These are phyloP conservation scores for Sander vitreus DNA, from an alignment of 2,113 vertebrate genomes.

Conservation along the genomic window DNA sequence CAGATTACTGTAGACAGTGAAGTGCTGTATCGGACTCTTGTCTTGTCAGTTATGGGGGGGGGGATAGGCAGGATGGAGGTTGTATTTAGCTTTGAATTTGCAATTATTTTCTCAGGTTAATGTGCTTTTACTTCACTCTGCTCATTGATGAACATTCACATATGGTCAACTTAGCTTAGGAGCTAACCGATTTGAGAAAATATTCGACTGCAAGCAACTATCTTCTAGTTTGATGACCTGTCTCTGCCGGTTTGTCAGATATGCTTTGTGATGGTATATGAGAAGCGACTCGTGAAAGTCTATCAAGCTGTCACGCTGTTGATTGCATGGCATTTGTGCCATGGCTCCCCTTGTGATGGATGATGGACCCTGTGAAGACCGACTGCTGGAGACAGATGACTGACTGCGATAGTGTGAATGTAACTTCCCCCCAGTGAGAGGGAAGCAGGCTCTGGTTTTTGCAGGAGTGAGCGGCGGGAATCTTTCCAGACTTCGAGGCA, in stretches of 20 bases:
- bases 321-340: slow-evolving; percentile 52
- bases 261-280: slow-evolving; percentile 44
- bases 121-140: not conserved
- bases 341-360: slow-evolving; percentile 42
- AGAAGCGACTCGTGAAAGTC: slow-evolving; percentile 50
- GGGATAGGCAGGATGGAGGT: not conserved
- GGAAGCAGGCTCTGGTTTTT: slow-evolving; percentile 3
- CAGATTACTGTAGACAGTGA: not conserved
- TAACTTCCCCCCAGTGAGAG: slow-evolving; percentile 18
- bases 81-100: not conserved
- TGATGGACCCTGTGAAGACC: slow-evolving; percentile 20
- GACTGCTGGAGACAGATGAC: slow-evolving; percentile 48
- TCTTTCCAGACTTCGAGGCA: slow-evolving; percentile 25
- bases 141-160: not conserved
- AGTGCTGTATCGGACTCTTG: not conserved
- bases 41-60: not conserved
- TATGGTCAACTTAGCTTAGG: not conserved
- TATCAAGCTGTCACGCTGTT: slow-evolving; percentile 59
- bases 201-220: not conserved
- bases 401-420: slow-evolving; percentile 29
- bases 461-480: slow-evolving; percentile 21
- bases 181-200: not conserved
- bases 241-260: slow-evolving; percentile 50
- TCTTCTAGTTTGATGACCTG: slow-evolving; percentile 18
- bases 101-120: not conserved